phyloP scores from a whole-genome alignment of 2,113 vertebrate genomes.

The Syngnathus scovelli region DNA sequence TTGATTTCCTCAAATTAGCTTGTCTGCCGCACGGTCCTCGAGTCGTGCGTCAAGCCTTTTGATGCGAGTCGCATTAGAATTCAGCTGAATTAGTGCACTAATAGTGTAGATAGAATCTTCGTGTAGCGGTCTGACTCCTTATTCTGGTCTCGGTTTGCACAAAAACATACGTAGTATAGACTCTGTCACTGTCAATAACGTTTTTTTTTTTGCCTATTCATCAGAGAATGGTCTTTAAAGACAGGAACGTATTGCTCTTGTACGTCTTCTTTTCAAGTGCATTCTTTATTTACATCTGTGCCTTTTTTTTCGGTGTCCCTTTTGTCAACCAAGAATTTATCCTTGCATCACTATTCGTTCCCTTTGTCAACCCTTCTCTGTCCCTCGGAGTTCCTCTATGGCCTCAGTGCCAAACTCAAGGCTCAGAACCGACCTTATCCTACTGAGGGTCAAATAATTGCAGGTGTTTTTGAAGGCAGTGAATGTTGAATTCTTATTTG shows the following conservation, averaged over 20 bases:
- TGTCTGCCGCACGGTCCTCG: neutral
- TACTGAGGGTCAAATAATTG: no score
- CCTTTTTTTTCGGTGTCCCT: neutral
- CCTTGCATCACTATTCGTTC: neutral
- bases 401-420: no score
- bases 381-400: neutral
- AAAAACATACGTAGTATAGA: neutral
- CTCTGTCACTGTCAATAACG: neutral
- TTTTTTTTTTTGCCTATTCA: neutral
- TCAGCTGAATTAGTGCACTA: neutral
- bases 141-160: neutral
- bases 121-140: neutral
- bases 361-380: neutral
- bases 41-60: neutral
- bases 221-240: neutral
- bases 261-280: neutral
- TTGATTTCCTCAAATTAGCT: neutral
- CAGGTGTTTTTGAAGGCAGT: no score
- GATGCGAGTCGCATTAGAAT: neutral
- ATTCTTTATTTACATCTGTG: neutral
- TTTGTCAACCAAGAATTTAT: neutral
- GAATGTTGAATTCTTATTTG: no score
- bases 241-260: neutral
- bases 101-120: neutral
- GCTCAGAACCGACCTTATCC: no score